phyloP scores from a whole-genome alignment of 2,888 invertebrate genomes.

The Drosophila paramelanica region DNA sequence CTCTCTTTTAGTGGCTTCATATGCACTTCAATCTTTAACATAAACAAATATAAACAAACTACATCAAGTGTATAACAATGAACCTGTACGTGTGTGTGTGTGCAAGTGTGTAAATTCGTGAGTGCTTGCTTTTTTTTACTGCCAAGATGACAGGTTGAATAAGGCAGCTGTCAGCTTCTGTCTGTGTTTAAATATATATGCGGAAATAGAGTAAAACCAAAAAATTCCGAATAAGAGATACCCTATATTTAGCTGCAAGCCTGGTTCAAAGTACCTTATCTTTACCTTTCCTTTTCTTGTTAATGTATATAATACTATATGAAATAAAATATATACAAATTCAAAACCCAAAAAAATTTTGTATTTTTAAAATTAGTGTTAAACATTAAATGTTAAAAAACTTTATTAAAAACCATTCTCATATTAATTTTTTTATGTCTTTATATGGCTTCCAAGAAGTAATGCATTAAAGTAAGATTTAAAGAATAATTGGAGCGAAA shows the following conservation, averaged over 20 bases:
- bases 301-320: no score
- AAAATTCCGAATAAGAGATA: neutral
- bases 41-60: constrained; percentile 71
- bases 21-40: constrained; percentile 75
- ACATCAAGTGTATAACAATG: constrained; percentile 62
- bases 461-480: neutral
- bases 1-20: constrained; percentile 56
- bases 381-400: no score
- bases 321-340: no score
- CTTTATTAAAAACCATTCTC: no score
- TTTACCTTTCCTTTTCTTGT: no score
- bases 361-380: no score
- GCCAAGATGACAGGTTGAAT: constrained; percentile 35
- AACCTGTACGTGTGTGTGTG: constrained; percentile 7
- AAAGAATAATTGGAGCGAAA: no score
- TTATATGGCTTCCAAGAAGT: no score
- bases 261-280: no score
- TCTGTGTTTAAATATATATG: constrained; percentile 13
- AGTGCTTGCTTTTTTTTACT: constrained; percentile 35
- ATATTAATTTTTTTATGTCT: no score
- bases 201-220: constrained; percentile 3
- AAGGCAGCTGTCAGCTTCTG: constrained; percentile 34
- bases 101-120: constrained; percentile 22
- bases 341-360: no score
- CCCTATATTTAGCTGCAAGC: neutral